phyloP scores from a whole-genome alignment of 2,888 invertebrate genomes.

The Cancer borealis region DNA sequence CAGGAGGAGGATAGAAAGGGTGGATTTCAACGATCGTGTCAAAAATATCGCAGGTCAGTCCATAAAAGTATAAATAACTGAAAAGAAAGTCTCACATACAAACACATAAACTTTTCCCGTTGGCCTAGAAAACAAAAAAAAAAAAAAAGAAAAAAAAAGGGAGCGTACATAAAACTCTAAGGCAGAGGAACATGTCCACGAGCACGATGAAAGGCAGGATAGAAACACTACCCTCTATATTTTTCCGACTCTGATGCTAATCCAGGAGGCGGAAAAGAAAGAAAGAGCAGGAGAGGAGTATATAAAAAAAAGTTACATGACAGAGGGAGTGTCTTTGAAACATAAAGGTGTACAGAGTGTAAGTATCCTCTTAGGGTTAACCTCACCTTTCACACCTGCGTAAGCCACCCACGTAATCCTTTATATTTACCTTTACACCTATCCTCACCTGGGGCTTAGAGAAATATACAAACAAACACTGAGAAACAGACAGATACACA shows the following conservation, averaged over 20 bases:
- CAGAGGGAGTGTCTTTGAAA: neutral
- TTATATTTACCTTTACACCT: neutral
- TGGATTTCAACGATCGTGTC: neutral
- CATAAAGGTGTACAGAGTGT: neutral
- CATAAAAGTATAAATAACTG: neutral
- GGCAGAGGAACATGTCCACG: neutral
- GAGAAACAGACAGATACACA: neutral
- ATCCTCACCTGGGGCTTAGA: neutral
- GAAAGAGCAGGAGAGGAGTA: neutral
- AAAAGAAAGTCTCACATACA: constrained; percentile 5
- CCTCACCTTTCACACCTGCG: neutral
- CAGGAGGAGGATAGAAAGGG: neutral
- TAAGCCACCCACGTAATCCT: neutral
- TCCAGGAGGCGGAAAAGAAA: neutral
- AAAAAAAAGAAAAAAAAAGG: neutral
- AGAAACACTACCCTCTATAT: neutral
- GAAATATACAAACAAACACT: neutral
- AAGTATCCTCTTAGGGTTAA: neutral
- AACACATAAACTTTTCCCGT: constrained; percentile 22
- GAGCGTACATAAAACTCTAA: neutral
- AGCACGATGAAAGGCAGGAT: neutral
- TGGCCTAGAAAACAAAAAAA: neutral
- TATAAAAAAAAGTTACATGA: neutral
- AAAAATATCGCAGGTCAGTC: neutral
- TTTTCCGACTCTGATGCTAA: neutral